These are phyloP conservation scores for Drosophila lacicola DNA, from an alignment of 2,888 invertebrate genomes.

Conservation along the genomic window DNA sequence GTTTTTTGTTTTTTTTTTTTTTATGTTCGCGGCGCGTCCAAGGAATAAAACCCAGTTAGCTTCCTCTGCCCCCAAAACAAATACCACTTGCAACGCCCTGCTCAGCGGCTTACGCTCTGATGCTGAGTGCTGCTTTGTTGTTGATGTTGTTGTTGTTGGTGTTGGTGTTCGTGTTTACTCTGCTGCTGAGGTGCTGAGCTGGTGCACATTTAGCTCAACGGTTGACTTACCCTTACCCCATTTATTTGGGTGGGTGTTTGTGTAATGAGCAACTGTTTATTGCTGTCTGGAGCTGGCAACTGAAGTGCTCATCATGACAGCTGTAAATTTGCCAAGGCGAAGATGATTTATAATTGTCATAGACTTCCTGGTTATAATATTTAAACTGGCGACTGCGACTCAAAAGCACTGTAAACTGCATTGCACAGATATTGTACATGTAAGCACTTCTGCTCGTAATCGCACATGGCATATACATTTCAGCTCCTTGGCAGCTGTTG, in stretches of 20 bases:
- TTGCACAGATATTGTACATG: constrained; percentile 1
- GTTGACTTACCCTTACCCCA: constrained; percentile 53
- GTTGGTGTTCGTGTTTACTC: constrained; percentile 51
- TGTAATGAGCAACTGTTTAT: constrained; percentile 75
- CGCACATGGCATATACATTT: constrained; percentile 52
- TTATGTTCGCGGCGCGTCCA: constrained; percentile 52
- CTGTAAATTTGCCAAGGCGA: constrained; percentile 65
- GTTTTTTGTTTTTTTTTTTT: constrained; percentile 51
- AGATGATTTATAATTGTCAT: constrained; percentile 78
- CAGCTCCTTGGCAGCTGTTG: constrained; percentile 38
- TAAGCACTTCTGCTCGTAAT: constrained; percentile 36
- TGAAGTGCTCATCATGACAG: constrained; percentile 74
- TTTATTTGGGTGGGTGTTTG: constrained; percentile 66
- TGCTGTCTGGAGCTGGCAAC: constrained; percentile 61
- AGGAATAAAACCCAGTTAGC: constrained; percentile 66
- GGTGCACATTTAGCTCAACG: constrained; percentile 51
- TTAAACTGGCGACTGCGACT: constrained; percentile 46
- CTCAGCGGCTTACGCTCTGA: constrained; percentile 29
- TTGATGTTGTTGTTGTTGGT: constrained; percentile 31
- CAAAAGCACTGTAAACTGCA: constrained; percentile 48
- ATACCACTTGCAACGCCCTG: constrained; percentile 60
- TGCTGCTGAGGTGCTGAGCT: constrained; percentile 49
- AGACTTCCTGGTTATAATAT: constrained; percentile 73
- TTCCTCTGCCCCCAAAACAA: constrained; percentile 51
- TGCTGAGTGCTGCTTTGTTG: constrained; percentile 10